Conservation (phyloP, 2,113 vertebrate genomes). For the Microcebus griseorufus region DNA sequence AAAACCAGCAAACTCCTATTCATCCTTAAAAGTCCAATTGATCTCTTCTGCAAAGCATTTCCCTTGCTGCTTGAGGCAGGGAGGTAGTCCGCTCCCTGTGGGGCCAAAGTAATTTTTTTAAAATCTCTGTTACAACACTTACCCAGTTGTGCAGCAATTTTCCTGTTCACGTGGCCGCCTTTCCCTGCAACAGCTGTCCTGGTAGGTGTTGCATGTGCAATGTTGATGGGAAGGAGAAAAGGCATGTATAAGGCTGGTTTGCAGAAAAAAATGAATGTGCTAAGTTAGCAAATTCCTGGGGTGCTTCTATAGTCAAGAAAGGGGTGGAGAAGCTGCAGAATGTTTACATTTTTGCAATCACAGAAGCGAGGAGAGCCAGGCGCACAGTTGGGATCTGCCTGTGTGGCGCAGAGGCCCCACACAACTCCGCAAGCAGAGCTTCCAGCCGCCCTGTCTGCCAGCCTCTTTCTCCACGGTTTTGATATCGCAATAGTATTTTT, state of each 20-base stretch:
- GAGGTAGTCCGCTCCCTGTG: neutral
- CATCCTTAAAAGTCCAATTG: neutral
- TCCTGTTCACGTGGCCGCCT: neutral
- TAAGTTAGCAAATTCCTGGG: neutral
- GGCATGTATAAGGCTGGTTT: neutral
- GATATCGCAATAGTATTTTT: neutral
- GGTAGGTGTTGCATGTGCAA: neutral
- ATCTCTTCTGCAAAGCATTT: neutral
- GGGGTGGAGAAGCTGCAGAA: neutral
- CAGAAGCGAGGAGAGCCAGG: neutral
- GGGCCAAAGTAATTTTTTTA: neutral
- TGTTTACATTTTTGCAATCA: neutral
- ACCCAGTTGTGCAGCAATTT: neutral
- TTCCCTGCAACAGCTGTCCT: neutral
- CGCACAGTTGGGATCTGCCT: neutral
- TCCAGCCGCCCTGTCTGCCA: no score
- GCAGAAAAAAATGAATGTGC: neutral
- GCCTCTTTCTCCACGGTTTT: neutral
- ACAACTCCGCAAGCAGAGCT: neutral
- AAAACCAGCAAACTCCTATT: neutral
- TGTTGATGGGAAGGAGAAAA: neutral
- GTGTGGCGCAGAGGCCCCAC: neutral
- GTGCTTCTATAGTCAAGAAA: neutral
- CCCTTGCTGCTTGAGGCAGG: neutral
- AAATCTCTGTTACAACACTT: neutral